Base-by-base conservation (phyloP, 2,113 vertebrate genomes). In the Bettongia penicillata region DNA sequence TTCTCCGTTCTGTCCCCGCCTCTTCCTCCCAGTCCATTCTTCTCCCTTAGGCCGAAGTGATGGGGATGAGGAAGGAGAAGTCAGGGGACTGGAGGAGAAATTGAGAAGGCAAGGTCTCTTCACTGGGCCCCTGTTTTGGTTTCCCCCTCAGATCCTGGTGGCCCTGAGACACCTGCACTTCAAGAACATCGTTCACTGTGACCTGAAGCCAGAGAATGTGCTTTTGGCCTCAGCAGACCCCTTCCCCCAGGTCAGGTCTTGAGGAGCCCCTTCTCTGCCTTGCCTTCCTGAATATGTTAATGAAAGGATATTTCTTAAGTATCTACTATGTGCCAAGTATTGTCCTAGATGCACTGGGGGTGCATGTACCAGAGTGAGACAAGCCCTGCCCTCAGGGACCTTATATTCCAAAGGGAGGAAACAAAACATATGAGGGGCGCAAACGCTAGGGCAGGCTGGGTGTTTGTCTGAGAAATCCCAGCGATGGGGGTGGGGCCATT, bases 151-250 rank as follows among this genome's bases (percentile, higher is more conserved):
- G 99, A 99, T 99, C 95, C 97, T 99, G 91, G 99, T 99, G 91
- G 99, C 99, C 8, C 95, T 99, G 96, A 98, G 99, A 53, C 99
- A 99, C 94, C 99, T 99, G 91, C 99, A 99, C 98, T 99, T 99
- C 97, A 99, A 99, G 98, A 99, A 99, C 98, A 99, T 99, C 0
- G 99, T 99, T 92, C 99, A 99, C 97, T 99, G 99, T 90, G 99
- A 99, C 97, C 97, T 99, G 96, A 99, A 99, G 97, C 99, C 99
- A 0, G 99, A 99, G 95, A 99, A 99, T 1, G 99, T 99, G 96
- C 98, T 99, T 50, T 98, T 99, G 89, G 99, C 99, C 2, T 99
- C 99, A 1, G 99, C 99, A 0, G 99, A 99, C 92, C 99, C 99
- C 0, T 99, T 99, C 93, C 99, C 99, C 8, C 99, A 99, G 99